Base-by-base conservation (phyloP, 2,113 vertebrate species). In the Eudorcas thomsonii region DNA sequence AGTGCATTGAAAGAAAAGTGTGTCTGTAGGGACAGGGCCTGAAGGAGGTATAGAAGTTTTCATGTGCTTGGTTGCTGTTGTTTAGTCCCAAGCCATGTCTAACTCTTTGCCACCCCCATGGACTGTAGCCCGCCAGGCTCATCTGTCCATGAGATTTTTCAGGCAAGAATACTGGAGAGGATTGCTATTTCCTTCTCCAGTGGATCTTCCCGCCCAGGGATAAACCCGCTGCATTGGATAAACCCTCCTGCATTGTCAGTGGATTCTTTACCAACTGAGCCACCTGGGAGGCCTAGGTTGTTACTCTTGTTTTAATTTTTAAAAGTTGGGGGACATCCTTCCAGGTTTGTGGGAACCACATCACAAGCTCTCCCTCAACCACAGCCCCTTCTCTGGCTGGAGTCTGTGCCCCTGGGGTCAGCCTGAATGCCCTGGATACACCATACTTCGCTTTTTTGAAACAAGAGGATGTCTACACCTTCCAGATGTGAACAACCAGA, bases 391-490 rank as follows among this genome's bases (percentile, higher is more conserved):
- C 45, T 36, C 36, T 62, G 45, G 39, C 39, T 94, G 26, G 67
- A 52, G 6, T 80, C 39, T 60, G 2, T 13, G 71, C 55, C 10
- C 13, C 71, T 17, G 8, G 64, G 43, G 8, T 3, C 33, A 45
- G 0, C 26, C 52, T 13, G 25, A 39, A 17, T 12, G 4, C 16
- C 25, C 30, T 52, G 50, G 50, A 52, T 52, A 52, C 52, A 11
- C 2, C n/a, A 39, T 54, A 62, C 57, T n/a, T 30, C 15, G 39
- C 8, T 85, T 13, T n/a, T 85, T 5, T 43, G 55, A 80, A 80
- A 21, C n/a, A 21, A 16, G 13, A 25, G 21, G 0, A 1, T 4
- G 2, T 50, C 55, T 52, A 0, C 0, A 21, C 13, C 39, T 16
- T 3, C 14, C 28, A 7, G 36, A 7, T 60, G 39, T 16, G 71